phyloP scores from a whole-genome alignment of 2,797 vertebrate genomes.

The Aselliscus stoliczkanus region DNA sequence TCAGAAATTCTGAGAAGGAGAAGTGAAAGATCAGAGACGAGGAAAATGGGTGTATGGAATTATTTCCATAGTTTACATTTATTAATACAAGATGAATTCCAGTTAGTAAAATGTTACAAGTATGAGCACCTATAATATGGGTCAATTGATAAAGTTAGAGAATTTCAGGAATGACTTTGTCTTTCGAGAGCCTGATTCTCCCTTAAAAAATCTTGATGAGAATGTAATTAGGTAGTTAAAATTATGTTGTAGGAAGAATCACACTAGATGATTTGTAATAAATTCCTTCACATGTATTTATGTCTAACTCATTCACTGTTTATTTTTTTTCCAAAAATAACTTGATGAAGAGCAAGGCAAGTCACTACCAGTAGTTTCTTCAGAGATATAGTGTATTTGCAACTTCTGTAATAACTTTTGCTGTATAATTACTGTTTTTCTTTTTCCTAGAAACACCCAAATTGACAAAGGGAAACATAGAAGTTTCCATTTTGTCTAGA shows the following conservation, averaged over 20 bases:
- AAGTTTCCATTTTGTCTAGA: constrained; percentile 43
- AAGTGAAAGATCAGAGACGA: background rate
- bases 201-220: background rate
- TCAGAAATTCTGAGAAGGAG: constrained; percentile 26
- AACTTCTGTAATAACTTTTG: constrained; percentile 7
- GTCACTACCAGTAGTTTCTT: background rate
- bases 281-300: background rate
- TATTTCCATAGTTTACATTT: background rate
- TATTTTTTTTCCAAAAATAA: background rate
- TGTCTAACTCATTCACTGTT: background rate
- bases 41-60: background rate
- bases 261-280: background rate
- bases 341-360: background rate
- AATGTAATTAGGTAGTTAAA: background rate
- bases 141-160: constrained; percentile 12
- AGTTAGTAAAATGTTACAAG: background rate
- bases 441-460: background rate
- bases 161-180: background rate
- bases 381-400: background rate
- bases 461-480: background rate
- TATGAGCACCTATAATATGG: background rate
- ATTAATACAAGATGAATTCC: background rate
- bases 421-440: constrained; percentile 36
- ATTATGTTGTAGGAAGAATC: background rate
- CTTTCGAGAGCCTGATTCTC: background rate